Percentiles rank a stretch among this genome's conserved stretches.
phyloP scores from a whole-genome alignment of 2,797 vertebrate genomes.

The Smutsia temminckii region DNA sequence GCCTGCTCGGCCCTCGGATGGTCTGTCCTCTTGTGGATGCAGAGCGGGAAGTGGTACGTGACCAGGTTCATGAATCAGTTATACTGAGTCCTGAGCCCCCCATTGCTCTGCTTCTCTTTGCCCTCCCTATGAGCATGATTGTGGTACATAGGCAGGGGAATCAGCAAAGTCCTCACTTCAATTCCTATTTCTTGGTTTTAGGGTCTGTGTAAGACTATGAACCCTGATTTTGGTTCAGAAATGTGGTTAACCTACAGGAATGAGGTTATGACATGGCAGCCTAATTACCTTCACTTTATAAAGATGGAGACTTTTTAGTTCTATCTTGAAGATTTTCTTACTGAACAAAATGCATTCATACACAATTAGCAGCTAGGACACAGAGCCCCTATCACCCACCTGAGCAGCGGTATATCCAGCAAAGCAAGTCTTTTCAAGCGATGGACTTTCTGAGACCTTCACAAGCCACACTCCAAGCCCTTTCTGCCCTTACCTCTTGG shows the following conservation, averaged over 20 bases:
- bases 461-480: neutral
- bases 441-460: neutral
- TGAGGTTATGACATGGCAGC: neutral
- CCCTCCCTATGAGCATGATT: neutral
- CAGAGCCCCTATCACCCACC: neutral
- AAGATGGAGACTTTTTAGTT: neutral
- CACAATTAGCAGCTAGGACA: neutral
- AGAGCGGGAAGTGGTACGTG: neutral
- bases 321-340: neutral
- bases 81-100: neutral
- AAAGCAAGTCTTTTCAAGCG: neutral
- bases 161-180: neutral
- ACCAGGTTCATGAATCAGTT: neutral
- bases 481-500: conserved; percentile 82
- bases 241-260: neutral
- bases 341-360: neutral
- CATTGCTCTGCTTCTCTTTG: neutral
- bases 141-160: neutral
- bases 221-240: neutral
- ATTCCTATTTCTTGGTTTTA: neutral
- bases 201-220: neutral
- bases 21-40: neutral
- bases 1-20: neutral
- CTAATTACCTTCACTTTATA: neutral
- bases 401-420: neutral